A percentile compares a stretch with the other conserved stretches of the same genome.
Conservation (phyloP, 2,113 vertebrate genomes). For the Rynchops niger region DNA sequence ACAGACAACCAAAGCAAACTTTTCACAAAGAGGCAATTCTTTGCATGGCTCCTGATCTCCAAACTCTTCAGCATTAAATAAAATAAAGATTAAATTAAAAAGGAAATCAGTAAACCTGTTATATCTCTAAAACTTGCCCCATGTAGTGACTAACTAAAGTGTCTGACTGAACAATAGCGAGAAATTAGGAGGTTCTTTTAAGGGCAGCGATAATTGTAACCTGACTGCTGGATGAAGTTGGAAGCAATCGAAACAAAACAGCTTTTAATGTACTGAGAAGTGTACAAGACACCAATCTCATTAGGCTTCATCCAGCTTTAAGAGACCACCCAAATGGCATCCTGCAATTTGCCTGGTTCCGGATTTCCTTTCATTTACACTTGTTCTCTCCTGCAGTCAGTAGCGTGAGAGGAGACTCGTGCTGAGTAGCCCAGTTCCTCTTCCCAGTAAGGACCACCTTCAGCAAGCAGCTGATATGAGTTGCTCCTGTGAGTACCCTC, state of each 20-base stretch:
- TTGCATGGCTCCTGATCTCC: slow-evolving; percentile 12
- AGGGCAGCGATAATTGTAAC: not conserved
- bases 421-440: not conserved
- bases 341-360: not conserved
- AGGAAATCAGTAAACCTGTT: not conserved
- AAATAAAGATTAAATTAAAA: slow-evolving; percentile 26
- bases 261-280: not conserved
- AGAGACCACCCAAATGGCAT: not conserved
- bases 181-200: slow-evolving; percentile 10
- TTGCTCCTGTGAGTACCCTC: not conserved
- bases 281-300: not conserved
- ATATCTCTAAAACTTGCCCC: not conserved
- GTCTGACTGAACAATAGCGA: not conserved
- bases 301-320: not conserved
- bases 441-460: not conserved
- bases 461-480: not conserved
- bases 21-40: slow-evolving; percentile 32
- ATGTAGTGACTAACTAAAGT: not conserved
- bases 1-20: slow-evolving; percentile 51
- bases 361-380: not conserved
- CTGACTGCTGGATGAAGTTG: not conserved
- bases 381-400: rapidly evolving
- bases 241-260: not conserved
- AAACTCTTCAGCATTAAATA: slow-evolving; percentile 7
- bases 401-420: not conserved